Conservation (phyloP, 2,888 invertebrate genomes). For the Pachymerium ferrugineum region DNA sequence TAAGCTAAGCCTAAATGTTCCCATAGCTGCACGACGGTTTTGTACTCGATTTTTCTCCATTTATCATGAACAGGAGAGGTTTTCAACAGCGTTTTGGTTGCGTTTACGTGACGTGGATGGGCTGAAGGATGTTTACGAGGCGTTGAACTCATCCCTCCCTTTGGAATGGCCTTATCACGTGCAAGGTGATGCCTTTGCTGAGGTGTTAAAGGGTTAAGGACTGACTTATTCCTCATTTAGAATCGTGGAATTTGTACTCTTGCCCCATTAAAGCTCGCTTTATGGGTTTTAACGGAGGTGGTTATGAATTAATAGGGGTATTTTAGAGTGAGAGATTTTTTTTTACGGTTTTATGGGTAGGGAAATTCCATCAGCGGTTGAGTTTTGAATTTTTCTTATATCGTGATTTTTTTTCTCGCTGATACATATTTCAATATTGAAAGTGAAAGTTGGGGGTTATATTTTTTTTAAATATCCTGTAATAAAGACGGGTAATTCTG, state of each 20-base stretch:
- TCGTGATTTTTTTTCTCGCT: no score
- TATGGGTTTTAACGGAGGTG: neutral
- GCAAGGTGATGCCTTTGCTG: neutral
- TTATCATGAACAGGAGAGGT: neutral
- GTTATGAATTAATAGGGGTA: neutral
- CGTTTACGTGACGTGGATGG: neutral
- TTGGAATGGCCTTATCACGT: neutral
- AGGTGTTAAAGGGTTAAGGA: conserved; percentile 2
- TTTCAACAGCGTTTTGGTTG: neutral
- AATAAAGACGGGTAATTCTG: no score
- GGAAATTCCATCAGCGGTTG: no score
- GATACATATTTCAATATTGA: no score
- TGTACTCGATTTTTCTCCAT: neutral
- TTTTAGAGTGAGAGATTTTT: neutral
- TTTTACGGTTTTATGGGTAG: neutral
- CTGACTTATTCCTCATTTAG: neutral
- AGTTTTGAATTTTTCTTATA: no score
- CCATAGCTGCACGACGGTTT: neutral
- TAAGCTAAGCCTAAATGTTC: neutral
- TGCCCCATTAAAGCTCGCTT: neutral
- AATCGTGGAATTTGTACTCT: neutral
- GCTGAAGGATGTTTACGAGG: neutral
- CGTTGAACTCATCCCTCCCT: neutral
- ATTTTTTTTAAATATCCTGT: no score
- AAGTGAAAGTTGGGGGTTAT: no score